Percentiles rank a stretch among this genome's conserved stretches.
Evolutionary conservation across 1,140 invertebrate genomes (phyloP).

Genomic region (Nephila pilipes): DNA sequence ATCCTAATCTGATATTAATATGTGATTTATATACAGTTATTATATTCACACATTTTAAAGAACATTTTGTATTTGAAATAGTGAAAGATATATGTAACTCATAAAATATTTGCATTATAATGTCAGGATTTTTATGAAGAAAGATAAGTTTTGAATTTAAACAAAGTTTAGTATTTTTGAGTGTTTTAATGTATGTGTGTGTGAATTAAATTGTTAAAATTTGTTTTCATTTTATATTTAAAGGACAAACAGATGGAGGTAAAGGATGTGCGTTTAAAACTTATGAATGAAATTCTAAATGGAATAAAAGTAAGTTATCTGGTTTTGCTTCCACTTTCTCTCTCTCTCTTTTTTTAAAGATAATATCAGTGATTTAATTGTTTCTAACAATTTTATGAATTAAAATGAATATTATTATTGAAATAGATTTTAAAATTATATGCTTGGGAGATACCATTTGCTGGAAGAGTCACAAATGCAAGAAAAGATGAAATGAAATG

Average conservation of each 20-base stretch:
- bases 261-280: constrained; percentile 89
- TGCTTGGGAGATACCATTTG: constrained; percentile 79
- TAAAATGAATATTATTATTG: not conserved
- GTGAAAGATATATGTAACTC: too few species aligned
- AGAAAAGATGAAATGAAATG: constrained; percentile 77
- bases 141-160: too few species aligned
- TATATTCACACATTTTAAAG: too few species aligned
- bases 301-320: constrained; percentile 90
- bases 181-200: not conserved
- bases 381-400: too few species aligned
- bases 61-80: too few species aligned
- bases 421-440: constrained; percentile 77
- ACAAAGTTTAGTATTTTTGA: too few species aligned
- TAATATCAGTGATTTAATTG: not conserved
- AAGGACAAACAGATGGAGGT: constrained; percentile 79
- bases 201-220: not conserved
- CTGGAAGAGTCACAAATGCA: constrained; percentile 73
- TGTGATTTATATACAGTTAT: too few species aligned
- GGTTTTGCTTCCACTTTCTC: too few species aligned
- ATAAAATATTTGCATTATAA: too few species aligned
- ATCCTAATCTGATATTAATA: too few species aligned
- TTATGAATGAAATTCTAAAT: constrained; percentile 96
- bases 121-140: too few species aligned
- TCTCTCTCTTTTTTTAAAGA: not conserved
- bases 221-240: not conserved